Base-by-base conservation (phyloP, 2,113 vertebrate genomes). In the Poeciliopsis turrubarensis region DNA sequence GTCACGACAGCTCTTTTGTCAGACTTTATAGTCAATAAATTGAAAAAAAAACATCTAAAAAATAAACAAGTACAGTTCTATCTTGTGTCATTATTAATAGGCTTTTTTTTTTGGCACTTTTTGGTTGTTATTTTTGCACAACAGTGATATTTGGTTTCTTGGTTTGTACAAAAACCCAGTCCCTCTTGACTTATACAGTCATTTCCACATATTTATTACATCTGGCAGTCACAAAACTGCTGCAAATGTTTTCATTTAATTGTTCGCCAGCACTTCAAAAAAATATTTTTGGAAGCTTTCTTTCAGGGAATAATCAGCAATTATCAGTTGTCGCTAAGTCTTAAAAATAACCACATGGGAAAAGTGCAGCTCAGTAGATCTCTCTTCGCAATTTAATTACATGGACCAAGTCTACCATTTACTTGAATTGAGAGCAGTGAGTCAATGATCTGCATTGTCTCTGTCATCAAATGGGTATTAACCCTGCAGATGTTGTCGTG, bases 371-470 rank as follows among this genome's bases (percentile, higher is more conserved):
- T 34, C 76, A 54, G 62, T 65, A 54, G 75, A 73, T 68, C 77
- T 85, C 70, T 27, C 31, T 75, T 83, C 51, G 39, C 37, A 30
- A 67, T 75, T 88, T 87, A 86, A 89, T 88, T 84, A 69, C 80
- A 71, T 69, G 75, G 26, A 67, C 0, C 27, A 85, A 84, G 81
- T 81, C 82, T 79, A 77, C 73, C 70, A 80, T 81, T 89, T 81
- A 90, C 87, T 91, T 88, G 67, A 80, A 63, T 72, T 47, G 63
- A 67, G 17, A 65, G 70, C 12, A 3, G 68, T 12, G 34, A 77
- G 65, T 78, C 54, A 17, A 73, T 63, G 71, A 75, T 26, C 73
- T 69, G 70, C 71, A 54, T 61, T 72, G 76, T 74, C 80, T 75
- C 74, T 19, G 25, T 73, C 75, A 82, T 81, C 85, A 73, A 67